These are phyloP conservation scores for Thymelicus sylvestris DNA, from an alignment of 2,888 invertebrate species.

Conservation along the genomic window DNA sequence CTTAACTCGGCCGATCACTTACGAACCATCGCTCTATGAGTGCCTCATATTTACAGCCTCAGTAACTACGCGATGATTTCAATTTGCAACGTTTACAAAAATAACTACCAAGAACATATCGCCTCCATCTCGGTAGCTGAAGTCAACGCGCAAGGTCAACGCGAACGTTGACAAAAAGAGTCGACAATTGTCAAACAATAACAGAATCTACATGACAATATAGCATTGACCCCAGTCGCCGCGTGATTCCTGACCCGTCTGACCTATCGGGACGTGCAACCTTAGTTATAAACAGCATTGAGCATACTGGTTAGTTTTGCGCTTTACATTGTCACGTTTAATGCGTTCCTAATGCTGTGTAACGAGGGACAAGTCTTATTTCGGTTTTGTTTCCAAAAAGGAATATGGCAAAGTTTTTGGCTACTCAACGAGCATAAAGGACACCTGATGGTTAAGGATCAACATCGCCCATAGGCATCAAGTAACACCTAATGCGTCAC, in stretches of 20 bases:
- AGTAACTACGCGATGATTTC: neutral
- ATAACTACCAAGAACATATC: constrained; percentile 8
- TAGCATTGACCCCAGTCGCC: constrained; percentile 69
- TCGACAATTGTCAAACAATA: constrained; percentile 56
- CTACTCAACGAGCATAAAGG: no score
- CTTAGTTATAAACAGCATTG: constrained; percentile 28
- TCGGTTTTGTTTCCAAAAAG: neutral
- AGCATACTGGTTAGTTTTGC: constrained; percentile 47
- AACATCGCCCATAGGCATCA: no score
- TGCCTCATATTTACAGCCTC: neutral
- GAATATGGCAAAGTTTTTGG: no score
- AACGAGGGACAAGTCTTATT: neutral
- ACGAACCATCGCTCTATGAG: no score
- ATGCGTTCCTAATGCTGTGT: constrained; percentile 45
- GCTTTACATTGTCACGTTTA: constrained; percentile 53
- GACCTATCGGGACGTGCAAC: constrained; percentile 72
- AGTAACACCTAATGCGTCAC: no score
- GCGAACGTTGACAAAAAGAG: constrained; percentile 56
- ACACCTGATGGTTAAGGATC: no score
- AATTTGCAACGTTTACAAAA: constrained; percentile 2
- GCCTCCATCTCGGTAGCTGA: constrained; percentile 33
- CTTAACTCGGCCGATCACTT: no score
- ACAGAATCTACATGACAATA: constrained; percentile 68
- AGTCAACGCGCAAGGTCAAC: constrained; percentile 40
- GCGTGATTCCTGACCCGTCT: constrained; percentile 61